These are phyloP conservation scores for Augiades crinisus DNA, from an alignment of 2,888 invertebrate species.

Conservation along the genomic window DNA sequence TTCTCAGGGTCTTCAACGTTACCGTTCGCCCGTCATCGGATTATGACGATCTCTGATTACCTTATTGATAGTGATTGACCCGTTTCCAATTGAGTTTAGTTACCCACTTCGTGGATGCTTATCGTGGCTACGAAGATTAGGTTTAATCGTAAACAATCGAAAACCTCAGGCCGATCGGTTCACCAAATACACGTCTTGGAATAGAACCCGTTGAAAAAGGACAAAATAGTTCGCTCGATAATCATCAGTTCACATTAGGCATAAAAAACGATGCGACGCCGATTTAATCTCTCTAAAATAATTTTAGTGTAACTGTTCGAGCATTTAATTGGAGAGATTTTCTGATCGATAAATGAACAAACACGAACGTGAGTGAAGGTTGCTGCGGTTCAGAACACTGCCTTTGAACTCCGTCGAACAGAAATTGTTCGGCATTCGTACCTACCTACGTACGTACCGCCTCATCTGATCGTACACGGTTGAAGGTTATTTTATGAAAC, in stretches of 20 bases:
- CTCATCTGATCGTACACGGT: constrained; percentile 18
- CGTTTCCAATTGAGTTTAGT: constrained; percentile 30
- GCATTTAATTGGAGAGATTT: constrained; percentile 27
- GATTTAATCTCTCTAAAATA: constrained; percentile 24
- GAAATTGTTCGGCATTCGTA: constrained; percentile 23
- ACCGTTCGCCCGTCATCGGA: constrained; percentile 16
- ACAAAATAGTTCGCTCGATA: constrained; percentile 21
- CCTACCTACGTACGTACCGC: too few relatives aligned
- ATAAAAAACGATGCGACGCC: constrained; percentile 5
- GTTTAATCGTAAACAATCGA: constrained; percentile 25
- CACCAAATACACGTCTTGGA: constrained; percentile 14
- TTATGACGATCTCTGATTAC: constrained; percentile 32
- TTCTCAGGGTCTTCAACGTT: constrained; percentile 30
- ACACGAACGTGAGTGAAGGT: constrained; percentile 28
- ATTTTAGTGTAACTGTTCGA: constrained; percentile 25
- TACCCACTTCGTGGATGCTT: constrained; percentile 20
- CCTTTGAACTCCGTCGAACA: constrained; percentile 25
- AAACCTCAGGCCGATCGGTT: constrained; percentile 20
- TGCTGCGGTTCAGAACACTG: constrained; percentile 22
- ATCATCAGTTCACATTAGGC: constrained; percentile 4
- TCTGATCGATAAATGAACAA: constrained; percentile 26
- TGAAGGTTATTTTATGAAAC: constrained; percentile 24
- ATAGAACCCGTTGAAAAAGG: constrained; percentile 22
- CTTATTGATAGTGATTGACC: constrained; percentile 35
- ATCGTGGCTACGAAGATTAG: constrained; percentile 16